These are phyloP conservation scores for Bedellia somnulentella DNA, from an alignment of 2,888 invertebrate species.

Conservation along the genomic window DNA sequence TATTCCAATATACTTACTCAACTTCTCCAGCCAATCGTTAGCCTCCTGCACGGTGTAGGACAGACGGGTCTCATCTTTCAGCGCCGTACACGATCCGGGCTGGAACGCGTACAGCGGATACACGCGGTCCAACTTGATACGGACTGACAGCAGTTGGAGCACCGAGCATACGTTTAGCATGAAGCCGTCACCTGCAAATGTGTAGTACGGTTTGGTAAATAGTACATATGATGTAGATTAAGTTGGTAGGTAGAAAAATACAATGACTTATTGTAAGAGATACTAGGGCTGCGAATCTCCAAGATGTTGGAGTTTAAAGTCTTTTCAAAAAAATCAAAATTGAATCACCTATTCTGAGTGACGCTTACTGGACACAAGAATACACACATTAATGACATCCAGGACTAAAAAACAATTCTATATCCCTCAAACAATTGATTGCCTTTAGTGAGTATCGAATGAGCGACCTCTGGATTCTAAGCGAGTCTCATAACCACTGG, in stretches of 20 bases:
- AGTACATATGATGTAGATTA: neutral
- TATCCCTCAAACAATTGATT: too few relatives aligned
- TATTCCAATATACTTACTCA: conserved; percentile 47
- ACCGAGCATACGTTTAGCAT: conserved; percentile 93
- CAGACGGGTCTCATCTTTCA: conserved; percentile 80
- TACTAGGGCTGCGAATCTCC: too few relatives aligned
- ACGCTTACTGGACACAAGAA: too few relatives aligned
- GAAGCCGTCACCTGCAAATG: conserved; percentile 79
- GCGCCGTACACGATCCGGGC: conserved; percentile 70
- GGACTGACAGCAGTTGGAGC: conserved; percentile 85
- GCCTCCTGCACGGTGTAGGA: conserved; percentile 83
- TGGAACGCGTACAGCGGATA: conserved; percentile 89
- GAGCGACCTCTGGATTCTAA: too few relatives aligned
- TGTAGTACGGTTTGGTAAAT: neutral
- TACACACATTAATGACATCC: too few relatives aligned
- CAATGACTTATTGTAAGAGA: neutral
- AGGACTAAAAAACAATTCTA: too few relatives aligned
- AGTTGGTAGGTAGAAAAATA: neutral
- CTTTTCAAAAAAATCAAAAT: too few relatives aligned
- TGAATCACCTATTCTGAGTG: too few relatives aligned
- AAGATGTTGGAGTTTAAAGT: too few relatives aligned
- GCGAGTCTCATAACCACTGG: too few relatives aligned
- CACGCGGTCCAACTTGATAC: conserved; percentile 88
- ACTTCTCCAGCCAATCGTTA: conserved; percentile 69
- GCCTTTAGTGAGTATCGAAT: too few relatives aligned